Evolutionary conservation across 2,113 vertebrate genomes (phyloP), one percentile per base, ranked within the genome.

Genomic region (Cryptomyrus ogoouensis): DNA sequence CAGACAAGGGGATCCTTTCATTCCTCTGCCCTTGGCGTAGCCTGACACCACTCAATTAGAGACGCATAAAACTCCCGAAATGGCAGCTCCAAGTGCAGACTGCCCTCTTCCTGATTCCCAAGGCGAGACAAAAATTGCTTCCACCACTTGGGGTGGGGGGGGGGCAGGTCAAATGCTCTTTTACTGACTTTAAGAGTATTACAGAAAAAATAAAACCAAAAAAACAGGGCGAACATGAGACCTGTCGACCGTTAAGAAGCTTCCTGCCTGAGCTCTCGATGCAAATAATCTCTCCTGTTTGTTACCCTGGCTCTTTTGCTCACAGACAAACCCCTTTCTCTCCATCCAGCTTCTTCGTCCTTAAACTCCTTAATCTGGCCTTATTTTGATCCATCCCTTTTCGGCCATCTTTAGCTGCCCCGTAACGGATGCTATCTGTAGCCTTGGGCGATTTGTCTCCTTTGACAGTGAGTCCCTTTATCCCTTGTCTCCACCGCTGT

Each of bases 401-500:
- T 90, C 24, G 13, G 70, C 31, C 88, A 90, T 91, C 90, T 83
- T 74, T 90, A 89, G 83, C 89, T 88, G 92, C 91, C 93, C 93
- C 93, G 90, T 93, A 93, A 95, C 90, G 92, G 92, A 93, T 91
- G 77, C 46, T 70, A 74, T 85, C 77, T 19, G 90, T 42, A 89
- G 89, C 90, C 84, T 88, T 90, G 52, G 88, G 91, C 91, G 90
- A 93, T 95, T 93, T 90, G 89, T 93, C 93, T 94, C 92, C 88
- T 90, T 89, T 93, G 92, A 92, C 92, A 94, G 83, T n/a, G 89
- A 93, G 90, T 87, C 90, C 89, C 92, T 93, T 94, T 91, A 92
- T 93, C 91, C 94, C 66, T 21, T 42, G 85, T 70, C 19, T 53
- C 47, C 35, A 91, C 90, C 90, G 91, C 91, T 91, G 92, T 94